A percentile compares a stretch with the other conserved stretches of the same genome.
Conservation (phyloP, 2,888 invertebrate species). For the Dynastes hyllus region DNA sequence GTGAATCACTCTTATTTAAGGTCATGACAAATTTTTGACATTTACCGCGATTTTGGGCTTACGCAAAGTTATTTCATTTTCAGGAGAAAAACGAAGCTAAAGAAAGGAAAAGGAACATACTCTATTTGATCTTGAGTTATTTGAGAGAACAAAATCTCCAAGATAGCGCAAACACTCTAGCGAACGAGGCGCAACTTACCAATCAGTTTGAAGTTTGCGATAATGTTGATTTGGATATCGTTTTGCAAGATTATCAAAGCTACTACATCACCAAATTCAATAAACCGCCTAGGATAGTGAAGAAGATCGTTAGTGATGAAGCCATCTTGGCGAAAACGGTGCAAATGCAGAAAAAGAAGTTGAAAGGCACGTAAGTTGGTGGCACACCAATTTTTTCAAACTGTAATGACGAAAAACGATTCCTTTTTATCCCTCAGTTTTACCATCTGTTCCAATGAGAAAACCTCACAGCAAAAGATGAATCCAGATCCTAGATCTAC, state of each 20-base stretch:
- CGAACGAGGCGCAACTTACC: slow-evolving; percentile 82
- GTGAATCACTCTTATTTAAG: background rate
- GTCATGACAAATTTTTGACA: background rate
- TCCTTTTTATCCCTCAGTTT: background rate
- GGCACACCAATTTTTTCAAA: too few relatives aligned
- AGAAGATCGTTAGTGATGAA: slow-evolving; percentile 68
- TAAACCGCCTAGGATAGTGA: slow-evolving; percentile 88
- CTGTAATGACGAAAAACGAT: too few relatives aligned
- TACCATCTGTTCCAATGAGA: slow-evolving; percentile 4
- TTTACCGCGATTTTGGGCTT: slow-evolving; percentile 8
- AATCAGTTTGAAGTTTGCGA: slow-evolving; percentile 87
- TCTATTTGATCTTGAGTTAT: slow-evolving; percentile 81
- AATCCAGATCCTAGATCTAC: background rate
- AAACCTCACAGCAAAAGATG: slow-evolving; percentile 5
- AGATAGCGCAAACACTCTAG: slow-evolving; percentile 79
- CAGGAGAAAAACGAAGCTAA: slow-evolving; percentile 64
- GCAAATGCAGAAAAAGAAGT: slow-evolving; percentile 43
- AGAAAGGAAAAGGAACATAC: slow-evolving; percentile 72
- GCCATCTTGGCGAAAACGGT: slow-evolving; percentile 9
- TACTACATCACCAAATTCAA: slow-evolving; percentile 91
- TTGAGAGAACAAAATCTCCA: slow-evolving; percentile 79
- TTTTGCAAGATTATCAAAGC: slow-evolving; percentile 91
- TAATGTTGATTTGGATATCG: slow-evolving; percentile 91
- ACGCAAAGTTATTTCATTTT: slow-evolving; percentile 1
- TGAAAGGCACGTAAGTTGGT: slow-evolving; percentile 44